A percentile compares a stretch with the other conserved stretches of the same genome.
phyloP scores from a whole-genome alignment of 2,797 vertebrate species.

The Pangasius djambal region DNA sequence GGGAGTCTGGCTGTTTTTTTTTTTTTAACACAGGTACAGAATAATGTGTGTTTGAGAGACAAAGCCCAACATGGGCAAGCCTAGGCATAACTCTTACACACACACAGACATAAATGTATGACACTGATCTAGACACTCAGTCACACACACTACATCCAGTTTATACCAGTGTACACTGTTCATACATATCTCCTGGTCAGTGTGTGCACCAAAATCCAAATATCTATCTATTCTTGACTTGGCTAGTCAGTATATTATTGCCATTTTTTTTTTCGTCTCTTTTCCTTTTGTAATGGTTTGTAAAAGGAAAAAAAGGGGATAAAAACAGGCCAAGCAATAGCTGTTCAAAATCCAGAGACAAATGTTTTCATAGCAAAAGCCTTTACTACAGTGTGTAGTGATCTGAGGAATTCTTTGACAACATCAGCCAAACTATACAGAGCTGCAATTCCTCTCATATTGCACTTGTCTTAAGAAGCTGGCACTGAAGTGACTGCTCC shows the following conservation, averaged over 20 bases:
- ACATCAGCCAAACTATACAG: slow-evolving; percentile 33
- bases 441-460: slow-evolving; percentile 3
- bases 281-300: slow-evolving; percentile 1
- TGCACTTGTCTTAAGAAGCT: slow-evolving; percentile 47
- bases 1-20: slow-evolving; percentile 63
- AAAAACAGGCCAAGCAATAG: slow-evolving; percentile 10
- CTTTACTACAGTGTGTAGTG: slow-evolving; percentile 26
- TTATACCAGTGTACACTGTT: not conserved
- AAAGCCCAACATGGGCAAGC: slow-evolving; percentile 49
- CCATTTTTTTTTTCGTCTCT: not conserved
- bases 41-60: slow-evolving; percentile 38
- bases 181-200: not conserved
- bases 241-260: not conserved
- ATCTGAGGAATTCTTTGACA: slow-evolving; percentile 35
- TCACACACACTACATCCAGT: not conserved
- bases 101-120: slow-evolving; percentile 19
- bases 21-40: slow-evolving; percentile 52
- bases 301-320: not conserved
- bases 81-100: slow-evolving; percentile 52
- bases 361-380: slow-evolving; percentile 27
- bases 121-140: not conserved
- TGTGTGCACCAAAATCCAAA: not conserved
- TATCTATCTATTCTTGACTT: not conserved
- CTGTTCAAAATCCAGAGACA: slow-evolving; percentile 29
- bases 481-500: slow-evolving; percentile 63